Evolutionary conservation across 1,140 invertebrate genomes (phyloP).

Genomic region (Neodiprion virginianus): DNA sequence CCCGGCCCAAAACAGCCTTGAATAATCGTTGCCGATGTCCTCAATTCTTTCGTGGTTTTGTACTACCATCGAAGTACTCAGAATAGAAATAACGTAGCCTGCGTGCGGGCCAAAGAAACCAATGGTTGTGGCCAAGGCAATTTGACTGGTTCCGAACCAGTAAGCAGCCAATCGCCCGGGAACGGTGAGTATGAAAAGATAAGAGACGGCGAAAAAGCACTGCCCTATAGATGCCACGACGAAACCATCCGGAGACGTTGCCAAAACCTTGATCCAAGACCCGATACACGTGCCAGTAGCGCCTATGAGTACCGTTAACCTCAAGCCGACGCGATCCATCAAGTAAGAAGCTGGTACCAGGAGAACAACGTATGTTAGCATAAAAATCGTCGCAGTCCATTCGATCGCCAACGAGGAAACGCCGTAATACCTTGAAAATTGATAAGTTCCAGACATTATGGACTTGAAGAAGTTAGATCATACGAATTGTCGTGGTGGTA

Average conservation of each 20-base stretch:
- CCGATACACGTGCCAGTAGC: conserved; percentile 63
- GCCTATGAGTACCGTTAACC: conserved; percentile 53
- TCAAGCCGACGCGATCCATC: conserved; percentile 58
- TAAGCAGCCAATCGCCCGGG: conserved; percentile 59
- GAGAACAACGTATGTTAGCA: conserved; percentile 74
- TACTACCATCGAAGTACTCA: conserved; percentile 57
- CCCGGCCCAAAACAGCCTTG: background rate
- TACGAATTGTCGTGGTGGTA: too few species aligned
- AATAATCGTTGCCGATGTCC: background rate
- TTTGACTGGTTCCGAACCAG: background rate
- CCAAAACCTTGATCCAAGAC: conserved; percentile 77
- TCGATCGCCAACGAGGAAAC: conserved; percentile 68
- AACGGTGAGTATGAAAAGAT: conserved; percentile 71
- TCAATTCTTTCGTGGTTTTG: conserved; percentile 53
- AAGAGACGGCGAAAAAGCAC: background rate
- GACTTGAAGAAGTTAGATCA: too few species aligned
- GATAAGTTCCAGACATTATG: conserved; percentile 11
- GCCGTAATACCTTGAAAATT: conserved; percentile 58
- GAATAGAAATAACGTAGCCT: conserved; percentile 39
- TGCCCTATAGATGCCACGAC: conserved; percentile 55
- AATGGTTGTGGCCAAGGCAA: background rate
- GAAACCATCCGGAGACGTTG: conserved; percentile 67
- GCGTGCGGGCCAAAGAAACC: background rate
- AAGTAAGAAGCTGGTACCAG: conserved; percentile 75
- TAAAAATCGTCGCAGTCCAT: conserved; percentile 75